Conservation (phyloP, 2,113 vertebrate species). For the Salvator merianae region DNA sequence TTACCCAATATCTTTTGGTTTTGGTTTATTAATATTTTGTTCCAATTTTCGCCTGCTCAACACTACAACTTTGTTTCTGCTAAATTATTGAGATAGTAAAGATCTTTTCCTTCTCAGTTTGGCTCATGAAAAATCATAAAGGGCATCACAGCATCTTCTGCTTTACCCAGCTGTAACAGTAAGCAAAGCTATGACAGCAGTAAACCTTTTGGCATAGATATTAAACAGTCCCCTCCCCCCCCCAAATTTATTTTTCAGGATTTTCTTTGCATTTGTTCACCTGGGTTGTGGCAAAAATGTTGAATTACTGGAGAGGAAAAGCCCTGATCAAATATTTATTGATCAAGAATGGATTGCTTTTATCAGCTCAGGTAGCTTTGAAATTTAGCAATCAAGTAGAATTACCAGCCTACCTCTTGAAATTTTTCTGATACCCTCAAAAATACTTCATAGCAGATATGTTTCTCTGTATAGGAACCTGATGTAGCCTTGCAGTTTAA, state of each 20-base stretch:
- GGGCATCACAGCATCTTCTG: constrained; percentile 36
- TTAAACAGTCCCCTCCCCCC: too few species aligned
- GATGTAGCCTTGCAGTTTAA: too few species aligned
- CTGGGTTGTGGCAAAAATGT: constrained; percentile 36
- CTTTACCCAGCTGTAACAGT: not conserved
- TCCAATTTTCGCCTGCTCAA: constrained; percentile 9
- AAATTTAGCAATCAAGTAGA: not conserved
- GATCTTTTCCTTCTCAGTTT: constrained; percentile 31
- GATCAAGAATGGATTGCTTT: constrained; percentile 62
- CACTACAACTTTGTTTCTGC: constrained; percentile 45
- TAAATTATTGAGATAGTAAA: constrained; percentile 58
- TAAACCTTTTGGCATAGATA: too few species aligned
- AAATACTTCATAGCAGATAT: too few species aligned
- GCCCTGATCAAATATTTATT: constrained; percentile 57
- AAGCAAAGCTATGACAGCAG: constrained; percentile 7
- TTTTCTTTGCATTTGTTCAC: constrained; percentile 34
- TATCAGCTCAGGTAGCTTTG: constrained; percentile 43
- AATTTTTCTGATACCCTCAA: too few species aligned
- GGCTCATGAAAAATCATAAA: constrained; percentile 41
- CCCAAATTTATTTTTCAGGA: not conserved
- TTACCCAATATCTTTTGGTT: not conserved
- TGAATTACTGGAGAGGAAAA: constrained; percentile 57
- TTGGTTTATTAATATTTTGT: constrained; percentile 19
- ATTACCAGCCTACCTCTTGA: not conserved
- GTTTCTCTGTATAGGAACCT: too few species aligned